A percentile compares a stretch with the other conserved stretches of the same genome.
phyloP scores from a whole-genome alignment of 2,797 vertebrate species.

The Glossophaga mutica region DNA sequence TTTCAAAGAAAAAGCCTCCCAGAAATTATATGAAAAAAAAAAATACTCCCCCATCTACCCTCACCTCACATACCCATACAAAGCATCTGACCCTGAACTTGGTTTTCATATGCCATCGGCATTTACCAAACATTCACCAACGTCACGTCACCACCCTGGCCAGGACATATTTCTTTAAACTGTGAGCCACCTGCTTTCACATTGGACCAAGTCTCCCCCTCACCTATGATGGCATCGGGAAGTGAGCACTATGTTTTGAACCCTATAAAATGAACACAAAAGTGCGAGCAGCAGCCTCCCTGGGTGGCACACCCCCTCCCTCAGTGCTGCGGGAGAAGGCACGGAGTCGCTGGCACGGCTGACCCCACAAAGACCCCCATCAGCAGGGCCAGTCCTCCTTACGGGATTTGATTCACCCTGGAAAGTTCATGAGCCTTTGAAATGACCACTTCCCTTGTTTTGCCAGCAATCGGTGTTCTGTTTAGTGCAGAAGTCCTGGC shows the following conservation, averaged over 20 bases:
- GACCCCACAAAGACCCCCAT: background rate
- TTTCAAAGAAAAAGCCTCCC: background rate
- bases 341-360: accelerated
- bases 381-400: accelerated
- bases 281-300: background rate
- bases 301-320: background rate
- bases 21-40: background rate
- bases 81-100: background rate
- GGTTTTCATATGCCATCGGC: background rate
- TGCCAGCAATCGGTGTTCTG: too few species aligned
- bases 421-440: background rate
- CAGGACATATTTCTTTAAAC: background rate
- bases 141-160: background rate
- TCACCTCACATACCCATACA: background rate
- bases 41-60: background rate
- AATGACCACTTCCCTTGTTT: background rate
- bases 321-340: accelerated
- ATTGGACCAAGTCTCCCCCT: background rate
- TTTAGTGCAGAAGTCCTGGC: too few species aligned
- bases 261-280: background rate
- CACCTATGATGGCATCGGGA: background rate
- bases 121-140: background rate
- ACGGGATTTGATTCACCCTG: background rate
- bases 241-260: background rate
- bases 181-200: background rate